Evolutionary conservation across 92 coral and sea anemone genomes (phyloP).

Genomic region (Montipora capitata): DNA sequence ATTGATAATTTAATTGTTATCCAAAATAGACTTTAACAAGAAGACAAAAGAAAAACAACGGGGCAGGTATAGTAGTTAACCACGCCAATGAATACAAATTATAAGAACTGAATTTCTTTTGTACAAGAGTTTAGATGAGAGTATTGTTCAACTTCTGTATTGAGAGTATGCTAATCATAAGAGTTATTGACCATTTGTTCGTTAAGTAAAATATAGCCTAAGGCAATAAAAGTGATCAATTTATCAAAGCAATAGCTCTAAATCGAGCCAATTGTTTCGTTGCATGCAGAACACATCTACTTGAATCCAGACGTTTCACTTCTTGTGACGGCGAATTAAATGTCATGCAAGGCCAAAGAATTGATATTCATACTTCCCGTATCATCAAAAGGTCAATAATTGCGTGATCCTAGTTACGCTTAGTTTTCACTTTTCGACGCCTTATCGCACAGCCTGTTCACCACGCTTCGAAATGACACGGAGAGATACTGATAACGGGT

Average conservation of each 20-base stretch:
- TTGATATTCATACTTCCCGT: not conserved
- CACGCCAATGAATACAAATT: not conserved
- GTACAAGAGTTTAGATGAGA: constrained; percentile 2
- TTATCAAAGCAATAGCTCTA: not conserved
- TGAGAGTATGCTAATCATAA: constrained; percentile 30
- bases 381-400: constrained; percentile 52
- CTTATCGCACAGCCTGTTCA: not conserved
- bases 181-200: constrained; percentile 34
- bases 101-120: constrained; percentile 15
- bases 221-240: not conserved
- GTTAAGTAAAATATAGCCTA: constrained; percentile 11
- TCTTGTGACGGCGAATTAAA: not conserved
- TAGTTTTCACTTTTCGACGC: not conserved
- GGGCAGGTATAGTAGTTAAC: too few species aligned
- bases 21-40: too few species aligned
- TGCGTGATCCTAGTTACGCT: constrained; percentile 39
- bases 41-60: not conserved
- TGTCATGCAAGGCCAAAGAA: constrained; percentile 17
- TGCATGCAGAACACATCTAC: not conserved
- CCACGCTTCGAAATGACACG: not conserved
- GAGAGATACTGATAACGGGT: not conserved
- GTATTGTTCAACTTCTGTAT: constrained; percentile 19
- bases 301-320: not conserved
- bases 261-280: not conserved
- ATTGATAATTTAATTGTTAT: too few species aligned